Percentiles rank a stretch among this genome's conserved stretches.
These are phyloP conservation scores for Dinocampus coccinellae DNA, from an alignment of 2,888 invertebrate species.

Conservation along the genomic window DNA sequence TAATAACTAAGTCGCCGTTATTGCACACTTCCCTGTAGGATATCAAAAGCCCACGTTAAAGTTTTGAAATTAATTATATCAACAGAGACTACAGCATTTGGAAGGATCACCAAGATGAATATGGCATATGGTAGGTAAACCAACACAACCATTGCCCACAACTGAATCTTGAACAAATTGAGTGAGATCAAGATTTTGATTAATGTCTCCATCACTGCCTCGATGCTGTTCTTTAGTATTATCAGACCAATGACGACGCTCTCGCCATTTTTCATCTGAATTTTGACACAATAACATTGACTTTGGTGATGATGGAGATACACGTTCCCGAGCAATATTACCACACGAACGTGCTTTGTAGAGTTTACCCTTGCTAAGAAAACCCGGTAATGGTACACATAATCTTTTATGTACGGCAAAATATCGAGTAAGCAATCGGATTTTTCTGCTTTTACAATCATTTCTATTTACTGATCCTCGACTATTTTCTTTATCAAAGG, in stretches of 20 bases:
- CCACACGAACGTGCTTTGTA: slow-evolving; percentile 78
- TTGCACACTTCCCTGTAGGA: slow-evolving; percentile 31
- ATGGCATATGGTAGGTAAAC: slow-evolving; percentile 71
- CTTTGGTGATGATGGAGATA: slow-evolving; percentile 66
- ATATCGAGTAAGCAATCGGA: slow-evolving; percentile 76
- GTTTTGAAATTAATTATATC: slow-evolving; percentile 52
- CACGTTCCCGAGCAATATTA: slow-evolving; percentile 72
- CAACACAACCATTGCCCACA: slow-evolving; percentile 67
- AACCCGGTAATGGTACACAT: slow-evolving; percentile 74
- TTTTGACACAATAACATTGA: slow-evolving; percentile 62
- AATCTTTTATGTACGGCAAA: slow-evolving; percentile 78
- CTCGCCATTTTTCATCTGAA: slow-evolving; percentile 67
- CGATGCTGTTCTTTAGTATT: slow-evolving; percentile 58
- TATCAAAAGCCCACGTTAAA: not conserved
- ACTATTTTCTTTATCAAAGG: slow-evolving; percentile 61
- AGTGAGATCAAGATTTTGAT: slow-evolving; percentile 70
- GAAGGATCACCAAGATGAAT: slow-evolving; percentile 73
- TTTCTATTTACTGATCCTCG: slow-evolving; percentile 56
- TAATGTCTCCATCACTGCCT: slow-evolving; percentile 71
- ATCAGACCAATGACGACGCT: slow-evolving; percentile 68
- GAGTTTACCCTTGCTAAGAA: slow-evolving; percentile 72
- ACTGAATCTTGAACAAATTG: slow-evolving; percentile 57
- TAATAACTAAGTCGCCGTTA: slow-evolving; percentile 16
- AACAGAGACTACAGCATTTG: slow-evolving; percentile 75
- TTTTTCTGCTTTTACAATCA: slow-evolving; percentile 69